A percentile compares a stretch with the other conserved stretches of the same genome.
Evolutionary conservation across 2,888 invertebrate genomes (phyloP).

Genomic region (Nymphalis urticae): DNA sequence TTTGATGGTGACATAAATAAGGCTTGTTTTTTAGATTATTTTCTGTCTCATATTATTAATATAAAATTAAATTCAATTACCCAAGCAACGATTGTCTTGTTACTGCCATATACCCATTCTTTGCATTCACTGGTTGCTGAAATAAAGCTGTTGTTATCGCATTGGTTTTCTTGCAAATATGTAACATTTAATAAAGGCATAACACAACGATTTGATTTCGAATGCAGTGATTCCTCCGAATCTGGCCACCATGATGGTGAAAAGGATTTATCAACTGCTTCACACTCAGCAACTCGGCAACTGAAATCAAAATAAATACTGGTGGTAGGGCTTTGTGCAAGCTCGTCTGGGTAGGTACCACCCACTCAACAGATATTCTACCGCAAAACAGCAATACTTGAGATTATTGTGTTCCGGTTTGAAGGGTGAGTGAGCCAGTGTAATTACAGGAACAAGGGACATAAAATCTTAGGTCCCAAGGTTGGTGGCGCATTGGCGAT

Average conservation of each 20-base stretch:
- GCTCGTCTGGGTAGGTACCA: too few relatives aligned
- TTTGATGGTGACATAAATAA: too few relatives aligned
- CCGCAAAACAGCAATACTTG: too few relatives aligned
- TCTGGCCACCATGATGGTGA: slow-evolving; percentile 62
- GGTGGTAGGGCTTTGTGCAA: too few relatives aligned
- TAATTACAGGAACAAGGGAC: too few relatives aligned
- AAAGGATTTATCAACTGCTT: slow-evolving; percentile 41
- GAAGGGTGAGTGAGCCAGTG: too few relatives aligned
- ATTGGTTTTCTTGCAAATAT: slow-evolving; percentile 37
- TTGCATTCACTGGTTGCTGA: slow-evolving; percentile 47
- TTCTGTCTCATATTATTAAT: neutral
- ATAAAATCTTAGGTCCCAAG: too few relatives aligned
- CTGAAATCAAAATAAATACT: slow-evolving; percentile 45
- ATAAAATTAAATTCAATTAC: slow-evolving; percentile 43
- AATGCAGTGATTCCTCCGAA: slow-evolving; percentile 39
- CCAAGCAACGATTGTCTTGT: slow-evolving; percentile 61
- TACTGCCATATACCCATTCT: slow-evolving; percentile 64
- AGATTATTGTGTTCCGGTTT: too few relatives aligned
- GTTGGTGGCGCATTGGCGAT: too few relatives aligned
- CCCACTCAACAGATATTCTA: too few relatives aligned
- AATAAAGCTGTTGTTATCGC: slow-evolving; percentile 53
- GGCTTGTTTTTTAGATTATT: too few relatives aligned
- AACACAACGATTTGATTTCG: slow-evolving; percentile 48
- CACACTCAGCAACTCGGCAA: slow-evolving; percentile 63
- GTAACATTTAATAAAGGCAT: slow-evolving; percentile 49